Percentiles rank a stretch among this genome's conserved stretches.
phyloP scores from a whole-genome alignment of 92 coral and sea anemone genomes.

The Porites rus region DNA sequence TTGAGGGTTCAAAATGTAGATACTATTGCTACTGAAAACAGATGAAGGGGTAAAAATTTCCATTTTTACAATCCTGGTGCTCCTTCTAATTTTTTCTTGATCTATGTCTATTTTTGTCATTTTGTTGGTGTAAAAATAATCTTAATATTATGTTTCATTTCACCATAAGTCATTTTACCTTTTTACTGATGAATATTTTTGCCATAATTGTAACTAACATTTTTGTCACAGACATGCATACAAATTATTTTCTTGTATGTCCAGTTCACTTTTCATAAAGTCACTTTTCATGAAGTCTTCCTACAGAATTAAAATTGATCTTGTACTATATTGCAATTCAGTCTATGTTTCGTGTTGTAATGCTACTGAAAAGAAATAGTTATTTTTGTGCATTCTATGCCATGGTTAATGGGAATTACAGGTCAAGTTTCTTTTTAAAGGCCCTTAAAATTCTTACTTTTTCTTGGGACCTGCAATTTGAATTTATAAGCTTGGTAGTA shows the following conservation, averaged over 20 bases:
- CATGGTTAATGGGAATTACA: background rate
- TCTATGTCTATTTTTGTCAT: background rate
- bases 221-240: background rate
- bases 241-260: background rate
- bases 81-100: background rate
- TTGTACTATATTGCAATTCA: background rate
- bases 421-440: background rate
- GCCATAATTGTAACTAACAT: background rate
- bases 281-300: no score
- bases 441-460: background rate
- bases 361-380: background rate
- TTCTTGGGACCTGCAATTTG: background rate
- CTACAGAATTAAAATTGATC: background rate
- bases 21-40: conserved; percentile 14
- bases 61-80: background rate
- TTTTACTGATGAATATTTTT: background rate
- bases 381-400: background rate
- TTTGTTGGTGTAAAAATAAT: background rate
- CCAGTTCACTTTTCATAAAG: background rate
- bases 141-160: background rate
- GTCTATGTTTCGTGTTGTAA: background rate
- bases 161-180: background rate
- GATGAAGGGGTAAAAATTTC: background rate
- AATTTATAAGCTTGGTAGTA: background rate
- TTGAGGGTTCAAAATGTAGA: background rate